Base-by-base conservation (phyloP, 2,888 invertebrate genomes). In the Artemia sp. region DNA sequence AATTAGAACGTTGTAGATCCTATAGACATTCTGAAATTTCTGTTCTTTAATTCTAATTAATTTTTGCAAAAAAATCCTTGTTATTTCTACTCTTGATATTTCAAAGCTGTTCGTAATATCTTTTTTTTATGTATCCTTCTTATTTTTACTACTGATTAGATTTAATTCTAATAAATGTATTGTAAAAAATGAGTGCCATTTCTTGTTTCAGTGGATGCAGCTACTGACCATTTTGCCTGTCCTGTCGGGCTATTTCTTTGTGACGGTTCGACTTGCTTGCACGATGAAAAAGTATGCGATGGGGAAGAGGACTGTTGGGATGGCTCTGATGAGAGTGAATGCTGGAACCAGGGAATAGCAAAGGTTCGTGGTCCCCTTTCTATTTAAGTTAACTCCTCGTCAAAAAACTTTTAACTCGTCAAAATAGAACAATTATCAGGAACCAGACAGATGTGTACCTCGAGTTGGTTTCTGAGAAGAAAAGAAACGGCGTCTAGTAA, bases 271-370 rank as follows among this genome's bases (percentile, higher is more conserved):
- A 77, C 77, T 1, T 90, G 90, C 76, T 76, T 86, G 50, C 83
- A 85, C 0, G 75, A 83, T 19, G 79, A 80, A 0, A 79, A 82
- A 68, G 79, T 83, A 52, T 91, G 90, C 77, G 85, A 91, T 76
- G 84, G 84, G 0, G 81, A 81, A 11, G 79, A 80, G 53, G 86
- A 90, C 75, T 91, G 91, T 76, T 81, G 82, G 72, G 90, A 90
- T 75, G 85, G 84, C 11, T 83, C 82, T 67, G 91, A 92, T 75
- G 91, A 92, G 77, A 76, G 76, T 4, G 70, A 72, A 51, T 83
- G 87, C 14, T 77, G 77, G 1, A 58, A 58, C 2, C 58, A 58
- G 58, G 19, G n/a, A n/a, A 19, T 58, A 9, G n/a, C 58, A 73
- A 81, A 82, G 73, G 77, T 76, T 71, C 74, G 58, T 58, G 38